Conservation (phyloP, 1,140 invertebrate genomes). For the Reticulitermes speratus region DNA sequence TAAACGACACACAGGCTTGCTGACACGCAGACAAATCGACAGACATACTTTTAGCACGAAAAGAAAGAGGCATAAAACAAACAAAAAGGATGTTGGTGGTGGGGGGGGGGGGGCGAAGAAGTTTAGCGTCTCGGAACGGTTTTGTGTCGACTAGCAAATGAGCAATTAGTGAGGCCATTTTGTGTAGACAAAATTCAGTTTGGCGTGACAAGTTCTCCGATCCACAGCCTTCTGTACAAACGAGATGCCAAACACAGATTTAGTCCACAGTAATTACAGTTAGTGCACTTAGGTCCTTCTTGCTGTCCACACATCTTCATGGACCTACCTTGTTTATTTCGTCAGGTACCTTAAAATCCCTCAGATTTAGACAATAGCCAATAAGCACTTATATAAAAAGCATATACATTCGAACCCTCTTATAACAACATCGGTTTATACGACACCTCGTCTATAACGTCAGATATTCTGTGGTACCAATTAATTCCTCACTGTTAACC, state of each 20-base stretch:
- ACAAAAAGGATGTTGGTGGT: too few relatives aligned
- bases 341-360: not conserved
- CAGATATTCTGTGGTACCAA: too few relatives aligned
- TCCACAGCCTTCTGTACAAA: not conserved
- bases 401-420: too few relatives aligned
- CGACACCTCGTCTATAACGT: too few relatives aligned
- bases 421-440: too few relatives aligned
- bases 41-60: not conserved
- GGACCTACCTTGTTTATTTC: not conserved
- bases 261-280: not conserved
- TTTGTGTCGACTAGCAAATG: slow-evolving; percentile 14
- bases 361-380: not conserved
- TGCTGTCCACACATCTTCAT: not conserved
- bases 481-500: too few relatives aligned
- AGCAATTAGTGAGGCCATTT: slow-evolving; percentile 15
- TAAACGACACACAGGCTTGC: not conserved
- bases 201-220: not conserved
- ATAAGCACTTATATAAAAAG: too few relatives aligned
- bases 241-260: slow-evolving; percentile 7
- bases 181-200: not conserved
- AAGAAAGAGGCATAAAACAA: too few relatives aligned
- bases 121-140: not conserved
- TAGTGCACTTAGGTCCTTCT: not conserved
- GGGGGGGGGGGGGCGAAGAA: not conserved
- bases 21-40: not conserved